Conservation (phyloP, 2,888 invertebrate genomes). For the Drosophila demipolita region DNA sequence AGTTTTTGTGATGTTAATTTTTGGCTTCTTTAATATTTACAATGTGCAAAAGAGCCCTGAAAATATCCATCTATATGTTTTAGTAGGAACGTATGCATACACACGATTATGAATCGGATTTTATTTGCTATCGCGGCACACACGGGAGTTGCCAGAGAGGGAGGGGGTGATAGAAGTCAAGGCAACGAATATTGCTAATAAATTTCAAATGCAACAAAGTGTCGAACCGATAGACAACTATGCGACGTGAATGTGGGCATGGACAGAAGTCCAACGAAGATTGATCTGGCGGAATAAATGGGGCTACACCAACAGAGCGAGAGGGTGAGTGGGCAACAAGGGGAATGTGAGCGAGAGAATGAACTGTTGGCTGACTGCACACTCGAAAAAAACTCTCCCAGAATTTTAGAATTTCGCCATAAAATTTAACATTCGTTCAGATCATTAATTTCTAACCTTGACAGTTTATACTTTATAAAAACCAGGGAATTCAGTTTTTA, state of each 20-base stretch:
- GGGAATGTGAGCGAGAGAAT: conserved; percentile 13
- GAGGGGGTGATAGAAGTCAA: conserved; percentile 11
- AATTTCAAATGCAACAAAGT: conserved; percentile 80
- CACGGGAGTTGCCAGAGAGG: conserved; percentile 20
- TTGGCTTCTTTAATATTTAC: conserved; percentile 39
- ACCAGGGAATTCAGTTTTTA: background rate
- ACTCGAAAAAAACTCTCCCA: background rate
- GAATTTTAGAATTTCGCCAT: background rate
- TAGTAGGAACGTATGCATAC: conserved; percentile 17
- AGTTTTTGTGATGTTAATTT: conserved; percentile 40
- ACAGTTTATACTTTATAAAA: background rate
- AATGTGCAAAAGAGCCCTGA: conserved; percentile 51
- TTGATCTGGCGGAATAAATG: conserved; percentile 82
- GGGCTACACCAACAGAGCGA: conserved; percentile 31
- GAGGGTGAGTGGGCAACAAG: background rate
- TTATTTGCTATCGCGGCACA: conserved; percentile 38
- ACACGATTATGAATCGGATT: conserved; percentile 33
- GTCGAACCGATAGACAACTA: conserved; percentile 73
- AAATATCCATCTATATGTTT: background rate
- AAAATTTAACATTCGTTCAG: background rate
- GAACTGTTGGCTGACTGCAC: conserved; percentile 45
- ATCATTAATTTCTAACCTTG: background rate
- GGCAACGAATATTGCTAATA: conserved; percentile 64
- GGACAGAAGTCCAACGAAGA: conserved; percentile 74
- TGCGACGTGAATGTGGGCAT: conserved; percentile 39